phyloP scores from a whole-genome alignment of 2,113 vertebrate genomes.

The Sphyrna mokarran region DNA sequence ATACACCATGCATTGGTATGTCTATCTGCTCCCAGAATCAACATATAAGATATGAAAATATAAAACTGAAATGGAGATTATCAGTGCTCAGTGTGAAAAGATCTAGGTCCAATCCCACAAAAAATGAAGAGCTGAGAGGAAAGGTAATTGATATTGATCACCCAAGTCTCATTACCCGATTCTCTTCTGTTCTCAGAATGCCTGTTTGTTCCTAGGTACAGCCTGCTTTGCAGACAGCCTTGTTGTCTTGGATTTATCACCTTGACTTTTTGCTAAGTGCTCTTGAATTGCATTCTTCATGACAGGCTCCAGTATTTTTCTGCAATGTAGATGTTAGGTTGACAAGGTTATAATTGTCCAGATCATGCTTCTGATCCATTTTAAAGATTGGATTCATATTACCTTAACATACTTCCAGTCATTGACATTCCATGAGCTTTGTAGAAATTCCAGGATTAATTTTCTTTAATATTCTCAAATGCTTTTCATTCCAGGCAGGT shows the following conservation, averaged over 20 bases:
- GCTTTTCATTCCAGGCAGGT: not conserved
- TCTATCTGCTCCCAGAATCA: not conserved
- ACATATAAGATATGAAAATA: not conserved
- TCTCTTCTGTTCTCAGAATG: not conserved
- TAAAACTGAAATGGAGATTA: not conserved
- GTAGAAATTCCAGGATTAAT: not conserved
- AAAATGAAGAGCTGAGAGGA: not conserved
- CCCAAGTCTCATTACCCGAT: not conserved
- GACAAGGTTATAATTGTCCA: not conserved
- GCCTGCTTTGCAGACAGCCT: not conserved
- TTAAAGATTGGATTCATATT: not conserved
- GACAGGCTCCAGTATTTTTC: not conserved
- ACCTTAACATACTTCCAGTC: not conserved
- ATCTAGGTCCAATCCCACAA: not conserved
- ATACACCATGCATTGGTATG: not conserved
- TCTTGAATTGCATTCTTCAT: not conserved
- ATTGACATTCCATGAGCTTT: not conserved
- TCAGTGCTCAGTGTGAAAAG: not conserved
- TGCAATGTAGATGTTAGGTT: not conserved
- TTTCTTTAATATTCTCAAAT: not conserved
- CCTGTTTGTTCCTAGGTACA: not conserved
- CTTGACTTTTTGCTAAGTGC: not conserved
- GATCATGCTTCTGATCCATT: not conserved
- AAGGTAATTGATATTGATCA: not conserved
- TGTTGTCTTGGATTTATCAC: not conserved